Evolutionary conservation across 2,888 invertebrate species (phyloP).

Genomic region (Nephrotoma guestfalica): DNA sequence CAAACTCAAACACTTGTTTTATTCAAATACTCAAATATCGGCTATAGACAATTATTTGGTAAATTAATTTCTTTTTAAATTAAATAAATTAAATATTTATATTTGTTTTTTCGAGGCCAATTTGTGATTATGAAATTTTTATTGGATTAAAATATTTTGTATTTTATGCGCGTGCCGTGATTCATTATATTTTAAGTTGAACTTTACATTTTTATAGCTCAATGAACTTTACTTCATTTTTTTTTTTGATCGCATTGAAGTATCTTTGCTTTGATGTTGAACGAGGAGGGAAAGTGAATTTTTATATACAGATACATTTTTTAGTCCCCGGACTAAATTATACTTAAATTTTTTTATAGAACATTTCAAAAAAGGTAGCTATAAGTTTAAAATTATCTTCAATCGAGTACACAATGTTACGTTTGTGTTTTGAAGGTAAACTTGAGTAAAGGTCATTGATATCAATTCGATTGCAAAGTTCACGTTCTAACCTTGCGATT

Average conservation of each 20-base stretch:
- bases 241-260: neutral
- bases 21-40: neutral
- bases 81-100: neutral
- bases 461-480: neutral
- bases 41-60: neutral
- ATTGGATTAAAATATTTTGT: neutral
- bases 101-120: neutral
- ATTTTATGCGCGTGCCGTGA: neutral
- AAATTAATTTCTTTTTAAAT: neutral
- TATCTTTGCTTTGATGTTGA: neutral
- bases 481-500: neutral
- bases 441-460: neutral
- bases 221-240: neutral
- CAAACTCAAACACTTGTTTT: neutral
- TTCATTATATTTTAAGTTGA: neutral
- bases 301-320: neutral
- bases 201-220: neutral
- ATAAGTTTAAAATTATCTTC: neutral
- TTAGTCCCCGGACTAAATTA: too few relatives aligned
- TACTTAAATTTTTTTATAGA: too few relatives aligned
- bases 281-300: neutral
- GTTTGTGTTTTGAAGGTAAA: neutral
- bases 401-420: neutral
- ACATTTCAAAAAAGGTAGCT: neutral
- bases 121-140: neutral